A percentile compares a stretch with the other conserved stretches of the same genome.
These are phyloP conservation scores for Lutjanus erythropterus DNA, from an alignment of 2,113 vertebrate genomes.

Conservation along the genomic window DNA sequence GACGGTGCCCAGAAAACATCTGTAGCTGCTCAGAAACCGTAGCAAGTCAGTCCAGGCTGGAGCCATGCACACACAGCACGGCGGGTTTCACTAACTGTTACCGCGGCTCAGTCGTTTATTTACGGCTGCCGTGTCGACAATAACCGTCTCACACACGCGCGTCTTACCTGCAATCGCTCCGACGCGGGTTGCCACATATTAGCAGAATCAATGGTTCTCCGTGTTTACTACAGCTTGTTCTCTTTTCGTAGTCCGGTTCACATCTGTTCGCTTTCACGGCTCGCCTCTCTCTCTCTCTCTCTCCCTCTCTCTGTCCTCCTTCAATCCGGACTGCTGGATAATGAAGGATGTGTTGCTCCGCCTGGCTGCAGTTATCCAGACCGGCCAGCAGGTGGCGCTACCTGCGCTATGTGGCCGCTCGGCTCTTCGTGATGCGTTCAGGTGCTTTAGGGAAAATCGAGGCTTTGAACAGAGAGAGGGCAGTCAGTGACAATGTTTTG, in stretches of 20 bases:
- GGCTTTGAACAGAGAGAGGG: rapidly evolving
- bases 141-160: not conserved
- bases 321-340: constrained; percentile 61
- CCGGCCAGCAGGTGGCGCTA: constrained; percentile 74
- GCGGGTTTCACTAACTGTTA: constrained; percentile 17
- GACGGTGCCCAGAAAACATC: constrained; percentile 7
- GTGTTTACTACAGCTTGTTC: constrained; percentile 67
- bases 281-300: too few relatives aligned
- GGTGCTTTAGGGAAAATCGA: constrained; percentile 12
- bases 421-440: constrained; percentile 47
- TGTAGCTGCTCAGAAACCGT: constrained; percentile 14
- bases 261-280: constrained; percentile 84
- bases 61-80: constrained; percentile 30
- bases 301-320: constrained; percentile 72
- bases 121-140: constrained; percentile 27
- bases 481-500: not conserved
- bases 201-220: constrained; percentile 63
- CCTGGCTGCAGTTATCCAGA: constrained; percentile 73
- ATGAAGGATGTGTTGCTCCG: constrained; percentile 86
- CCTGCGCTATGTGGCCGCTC: not conserved
- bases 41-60: constrained; percentile 14
- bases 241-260: constrained; percentile 78
- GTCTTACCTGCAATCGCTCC: constrained; percentile 93
- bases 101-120: constrained; percentile 30
- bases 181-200: constrained; percentile 97